Conservation (phyloP, 2,888 invertebrate genomes). For the Sarcophaga subvicina region DNA sequence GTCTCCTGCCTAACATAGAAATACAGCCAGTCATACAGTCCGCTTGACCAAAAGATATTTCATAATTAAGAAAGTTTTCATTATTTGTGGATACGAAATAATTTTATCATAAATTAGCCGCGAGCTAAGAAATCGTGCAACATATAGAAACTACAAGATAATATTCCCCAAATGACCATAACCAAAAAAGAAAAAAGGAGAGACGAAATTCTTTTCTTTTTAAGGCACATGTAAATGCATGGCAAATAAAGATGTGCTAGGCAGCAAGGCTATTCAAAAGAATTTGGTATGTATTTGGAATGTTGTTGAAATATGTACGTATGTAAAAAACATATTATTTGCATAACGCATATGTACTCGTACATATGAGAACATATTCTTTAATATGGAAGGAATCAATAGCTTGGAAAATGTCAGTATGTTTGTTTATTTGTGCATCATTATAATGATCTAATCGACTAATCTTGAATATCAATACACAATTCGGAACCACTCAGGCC, state of each 20-base stretch:
- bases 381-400: conserved; percentile 43
- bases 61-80: conserved; percentile 71
- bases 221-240: not conserved
- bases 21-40: not conserved
- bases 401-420: no score
- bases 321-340: not conserved
- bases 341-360: not conserved
- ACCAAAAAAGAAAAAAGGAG: conserved; percentile 67
- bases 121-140: conserved; percentile 55
- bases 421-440: no score
- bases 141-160: not conserved
- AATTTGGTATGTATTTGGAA: not conserved
- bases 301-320: no score
- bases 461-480: no score
- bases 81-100: conserved; percentile 35
- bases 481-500: no score
- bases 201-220: not conserved
- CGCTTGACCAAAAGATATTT: conserved; percentile 60
- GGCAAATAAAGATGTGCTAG: conserved; percentile 42
- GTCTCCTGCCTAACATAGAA: conserved; percentile 2
- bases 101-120: conserved; percentile 70
- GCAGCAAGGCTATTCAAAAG: not conserved
- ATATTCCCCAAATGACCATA: conserved; percentile 63
- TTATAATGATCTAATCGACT: no score
- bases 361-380: conserved; percentile 70